Evolutionary conservation across 2,797 vertebrate genomes (phyloP), one percentile per base, ranked within the genome.

Genomic region (Protonibea diacanthus): DNA sequence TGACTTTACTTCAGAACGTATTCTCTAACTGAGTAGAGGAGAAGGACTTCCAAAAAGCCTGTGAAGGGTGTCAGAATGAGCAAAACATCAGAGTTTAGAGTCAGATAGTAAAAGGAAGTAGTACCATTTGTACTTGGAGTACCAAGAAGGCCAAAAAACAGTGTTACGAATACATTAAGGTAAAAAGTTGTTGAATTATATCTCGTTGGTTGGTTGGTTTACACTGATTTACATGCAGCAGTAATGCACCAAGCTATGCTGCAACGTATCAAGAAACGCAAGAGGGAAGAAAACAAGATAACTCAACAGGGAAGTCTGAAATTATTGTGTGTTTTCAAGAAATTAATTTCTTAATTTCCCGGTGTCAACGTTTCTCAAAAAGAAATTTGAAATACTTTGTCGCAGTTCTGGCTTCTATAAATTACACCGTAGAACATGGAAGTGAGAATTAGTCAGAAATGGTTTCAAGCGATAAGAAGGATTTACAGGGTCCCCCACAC

Each of bases 1-100:
- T 89, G 84, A 86, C 63, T 86, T 79, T 78, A 76, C 29, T 87
- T 86, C 76, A 75, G 68, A 80, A 81, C 73, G 57, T 70, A 56
- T 80, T 80, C 74, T 80, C 62, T 23, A 45, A 17, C 70, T 74
- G 74, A 56, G 71, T 2, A 6, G 49, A 14, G 33, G 11, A 76
- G 53, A 23, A 68, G n/a, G 62, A 68, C 40, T 72, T 76, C 72
- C 71, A 78, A 78, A 76, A 56, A 27, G 45, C 69, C 61, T 13
- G 27, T 42, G n/a, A 65, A 67, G 33, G 51, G 15, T 38, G 66
- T 78, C 23, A 80, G 62, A 80, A 61, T 38, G 47, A 76, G 52
- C 60, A 60, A 57, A 69, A 70, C 58, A 68, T 73, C 20, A 21
- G 68, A 80, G 42, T 25, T 76, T 44, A 61, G 23, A 65, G 55